These are phyloP conservation scores for Graptemys geographica DNA, from an alignment of 2,797 vertebrate species.

Conservation along the genomic window DNA sequence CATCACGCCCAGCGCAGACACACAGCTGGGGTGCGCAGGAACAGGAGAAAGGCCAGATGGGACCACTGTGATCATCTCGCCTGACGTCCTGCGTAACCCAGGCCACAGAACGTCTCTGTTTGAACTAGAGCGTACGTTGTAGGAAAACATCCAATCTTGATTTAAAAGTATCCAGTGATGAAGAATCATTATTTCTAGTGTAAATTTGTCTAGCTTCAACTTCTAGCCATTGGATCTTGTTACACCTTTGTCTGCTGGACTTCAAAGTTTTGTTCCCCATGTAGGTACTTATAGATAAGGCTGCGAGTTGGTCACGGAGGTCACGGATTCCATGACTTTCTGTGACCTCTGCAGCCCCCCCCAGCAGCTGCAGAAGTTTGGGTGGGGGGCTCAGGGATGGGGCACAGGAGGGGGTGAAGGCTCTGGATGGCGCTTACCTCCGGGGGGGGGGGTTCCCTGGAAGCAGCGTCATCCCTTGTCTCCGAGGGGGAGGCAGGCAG, in stretches of 20 bases:
- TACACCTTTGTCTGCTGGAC: not conserved
- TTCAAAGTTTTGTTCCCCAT: not conserved
- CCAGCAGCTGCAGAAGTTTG: no score
- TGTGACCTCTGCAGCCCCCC: no score
- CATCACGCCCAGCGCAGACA: not conserved
- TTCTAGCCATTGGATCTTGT: not conserved
- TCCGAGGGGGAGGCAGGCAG: no score
- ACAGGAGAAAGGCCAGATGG: not conserved
- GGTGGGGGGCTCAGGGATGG: no score
- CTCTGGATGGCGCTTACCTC: no score
- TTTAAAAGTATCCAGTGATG: not conserved
- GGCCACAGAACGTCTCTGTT: not conserved
- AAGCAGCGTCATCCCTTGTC: no score
- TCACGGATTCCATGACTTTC: no score
- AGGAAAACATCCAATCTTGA: not conserved
- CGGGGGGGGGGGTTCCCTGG: no score
- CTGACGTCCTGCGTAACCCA: not conserved
- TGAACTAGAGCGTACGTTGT: not conserved
- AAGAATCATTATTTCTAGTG: not conserved
- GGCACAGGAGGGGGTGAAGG: no score
- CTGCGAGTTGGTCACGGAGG: no score
- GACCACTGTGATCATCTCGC: not conserved
- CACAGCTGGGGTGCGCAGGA: no score
- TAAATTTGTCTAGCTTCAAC: no score
- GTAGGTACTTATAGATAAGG: not conserved